Conservation (phyloP, 2,888 invertebrate species). For the Synanthedon andrenaeformis region DNA sequence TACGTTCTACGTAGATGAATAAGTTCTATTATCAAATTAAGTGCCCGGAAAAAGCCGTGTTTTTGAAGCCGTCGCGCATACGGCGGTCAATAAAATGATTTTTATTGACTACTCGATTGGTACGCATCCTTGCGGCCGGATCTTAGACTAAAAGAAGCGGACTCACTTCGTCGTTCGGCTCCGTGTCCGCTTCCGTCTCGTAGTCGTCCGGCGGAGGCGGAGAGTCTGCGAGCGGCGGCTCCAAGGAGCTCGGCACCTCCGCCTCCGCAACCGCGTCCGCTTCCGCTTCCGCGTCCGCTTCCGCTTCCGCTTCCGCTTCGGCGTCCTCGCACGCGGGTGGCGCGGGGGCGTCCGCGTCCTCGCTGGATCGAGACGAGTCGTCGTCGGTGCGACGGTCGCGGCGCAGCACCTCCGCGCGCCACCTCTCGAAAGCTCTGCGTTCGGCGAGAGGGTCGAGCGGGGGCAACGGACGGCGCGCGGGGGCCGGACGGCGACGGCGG, state of each 20-base stretch:
- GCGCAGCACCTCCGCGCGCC: slow-evolving; percentile 41
- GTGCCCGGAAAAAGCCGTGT: too few species aligned
- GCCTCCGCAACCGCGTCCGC: slow-evolving; percentile 4
- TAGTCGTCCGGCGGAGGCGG: slow-evolving; percentile 10
- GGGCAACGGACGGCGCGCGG: slow-evolving; percentile 20
- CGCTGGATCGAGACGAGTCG: slow-evolving; percentile 31
- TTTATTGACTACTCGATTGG: too few species aligned
- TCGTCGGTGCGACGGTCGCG: slow-evolving; percentile 14
- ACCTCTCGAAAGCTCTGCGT: slow-evolving; percentile 47
- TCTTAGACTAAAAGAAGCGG: too few species aligned
- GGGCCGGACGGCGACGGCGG: slow-evolving; percentile 6
- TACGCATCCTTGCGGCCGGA: too few species aligned
- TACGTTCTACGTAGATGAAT: too few species aligned
- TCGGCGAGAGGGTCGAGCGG: slow-evolving; percentile 33
- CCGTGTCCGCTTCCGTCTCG: slow-evolving; percentile 8
- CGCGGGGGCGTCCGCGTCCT: slow-evolving; percentile 22
- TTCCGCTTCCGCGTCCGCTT: slow-evolving; percentile 5
- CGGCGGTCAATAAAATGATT: too few species aligned
- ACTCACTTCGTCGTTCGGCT: slow-evolving; percentile 1
- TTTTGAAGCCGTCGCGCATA: too few species aligned
- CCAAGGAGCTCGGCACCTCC: slow-evolving; percentile 3
- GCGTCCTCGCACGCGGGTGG: slow-evolving; percentile 3
- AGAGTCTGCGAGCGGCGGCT: slow-evolving; percentile 2
- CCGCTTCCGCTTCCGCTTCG: slow-evolving; percentile 4
- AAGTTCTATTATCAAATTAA: too few species aligned